These are phyloP conservation scores for Drosophila merina DNA, from an alignment of 2,888 invertebrate species.

Conservation along the genomic window DNA sequence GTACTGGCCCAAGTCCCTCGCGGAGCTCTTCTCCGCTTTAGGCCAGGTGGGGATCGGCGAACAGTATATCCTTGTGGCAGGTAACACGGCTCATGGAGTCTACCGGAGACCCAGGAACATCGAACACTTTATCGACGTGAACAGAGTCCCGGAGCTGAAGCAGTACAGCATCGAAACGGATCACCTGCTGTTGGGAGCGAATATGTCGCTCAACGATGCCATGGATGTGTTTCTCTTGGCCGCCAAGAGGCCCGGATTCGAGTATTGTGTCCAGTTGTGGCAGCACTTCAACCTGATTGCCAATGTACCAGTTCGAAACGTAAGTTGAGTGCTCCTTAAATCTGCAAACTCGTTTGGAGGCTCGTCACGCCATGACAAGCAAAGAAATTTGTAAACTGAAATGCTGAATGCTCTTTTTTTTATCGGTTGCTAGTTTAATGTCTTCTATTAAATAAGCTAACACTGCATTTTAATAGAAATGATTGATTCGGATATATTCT, in stretches of 20 bases:
- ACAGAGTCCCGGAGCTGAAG: slow-evolving; percentile 86
- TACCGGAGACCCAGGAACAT: slow-evolving; percentile 78
- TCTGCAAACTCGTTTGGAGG: slow-evolving; percentile 34
- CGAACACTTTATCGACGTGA: slow-evolving; percentile 87
- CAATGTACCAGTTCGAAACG: slow-evolving; percentile 88
- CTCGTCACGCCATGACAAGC: neutral
- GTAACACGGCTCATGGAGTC: slow-evolving; percentile 90
- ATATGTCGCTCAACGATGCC: slow-evolving; percentile 85
- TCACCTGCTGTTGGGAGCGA: slow-evolving; percentile 75
- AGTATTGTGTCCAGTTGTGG: slow-evolving; percentile 84
- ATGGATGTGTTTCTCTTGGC: slow-evolving; percentile 83
- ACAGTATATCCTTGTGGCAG: slow-evolving; percentile 88
- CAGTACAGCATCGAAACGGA: slow-evolving; percentile 81
- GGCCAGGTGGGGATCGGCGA: slow-evolving; percentile 71
- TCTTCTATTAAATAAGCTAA: too few species aligned
- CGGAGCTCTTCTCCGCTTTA: slow-evolving; percentile 80
- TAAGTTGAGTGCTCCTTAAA: slow-evolving; percentile 81
- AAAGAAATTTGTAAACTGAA: too few species aligned
- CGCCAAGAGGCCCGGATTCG: slow-evolving; percentile 84
- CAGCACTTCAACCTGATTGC: slow-evolving; percentile 88
- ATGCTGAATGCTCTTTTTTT: slow-evolving; percentile 3
- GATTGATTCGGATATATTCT: too few species aligned
- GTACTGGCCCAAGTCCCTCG: slow-evolving; percentile 74
- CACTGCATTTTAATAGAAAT: too few species aligned
- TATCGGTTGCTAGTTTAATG: neutral